These are phyloP conservation scores for Eristalinus sepulchralis DNA, from an alignment of 2,888 invertebrate genomes.

Conservation along the genomic window DNA sequence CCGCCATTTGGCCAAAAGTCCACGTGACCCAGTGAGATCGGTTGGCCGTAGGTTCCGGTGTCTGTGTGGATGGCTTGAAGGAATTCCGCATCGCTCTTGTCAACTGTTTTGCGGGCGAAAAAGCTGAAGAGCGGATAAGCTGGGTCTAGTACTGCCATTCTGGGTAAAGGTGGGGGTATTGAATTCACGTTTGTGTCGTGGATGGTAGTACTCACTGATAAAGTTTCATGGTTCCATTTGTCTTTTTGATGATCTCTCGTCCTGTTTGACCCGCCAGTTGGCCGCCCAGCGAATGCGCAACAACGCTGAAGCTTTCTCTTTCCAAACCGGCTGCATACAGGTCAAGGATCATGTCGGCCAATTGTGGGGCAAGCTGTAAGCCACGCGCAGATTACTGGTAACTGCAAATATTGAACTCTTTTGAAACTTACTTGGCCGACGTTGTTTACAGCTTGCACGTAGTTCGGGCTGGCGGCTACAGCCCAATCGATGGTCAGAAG, in stretches of 20 bases:
- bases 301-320: constrained; percentile 21
- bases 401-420: background rate
- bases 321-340: constrained; percentile 32
- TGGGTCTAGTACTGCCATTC: constrained; percentile 48
- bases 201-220: constrained; percentile 6
- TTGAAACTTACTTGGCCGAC: constrained; percentile 9
- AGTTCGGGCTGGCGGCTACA: constrained; percentile 44
- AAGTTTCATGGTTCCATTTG: constrained; percentile 20
- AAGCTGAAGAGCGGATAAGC: constrained; percentile 45
- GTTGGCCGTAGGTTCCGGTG: constrained; percentile 53
- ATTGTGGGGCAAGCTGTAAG: constrained; percentile 20
- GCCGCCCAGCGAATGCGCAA: constrained; percentile 53
- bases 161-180: background rate
- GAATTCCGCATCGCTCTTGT: constrained; percentile 41
- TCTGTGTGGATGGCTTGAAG: constrained; percentile 58
- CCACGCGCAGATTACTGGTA: background rate
- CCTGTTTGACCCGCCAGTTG: constrained; percentile 51
- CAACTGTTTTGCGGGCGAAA: constrained; percentile 10
- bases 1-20: constrained; percentile 68
- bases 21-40: constrained; percentile 23
- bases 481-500: constrained; percentile 72
- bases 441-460: constrained; percentile 33
- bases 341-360: constrained; percentile 20
- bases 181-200: background rate
- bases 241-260: constrained; percentile 24